Conservation (phyloP, 2,888 invertebrate species). For the Epinotia nisella region DNA sequence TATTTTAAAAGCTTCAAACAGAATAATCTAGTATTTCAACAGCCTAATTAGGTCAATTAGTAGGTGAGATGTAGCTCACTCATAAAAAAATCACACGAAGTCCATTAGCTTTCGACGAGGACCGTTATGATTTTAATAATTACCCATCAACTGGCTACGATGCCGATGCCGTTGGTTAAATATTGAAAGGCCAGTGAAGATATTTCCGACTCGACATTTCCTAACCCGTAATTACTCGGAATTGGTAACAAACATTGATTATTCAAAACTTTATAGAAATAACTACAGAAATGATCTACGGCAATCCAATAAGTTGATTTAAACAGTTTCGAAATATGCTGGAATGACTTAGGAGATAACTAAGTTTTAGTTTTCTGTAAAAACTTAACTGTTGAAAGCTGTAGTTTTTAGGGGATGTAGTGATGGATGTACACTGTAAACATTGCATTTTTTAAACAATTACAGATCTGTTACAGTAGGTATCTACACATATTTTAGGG, state of each 20-base stretch:
- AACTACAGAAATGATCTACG: slow-evolving; percentile 38
- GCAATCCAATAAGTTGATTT: slow-evolving; percentile 40
- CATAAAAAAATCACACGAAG: slow-evolving; percentile 46
- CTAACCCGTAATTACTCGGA: slow-evolving; percentile 41
- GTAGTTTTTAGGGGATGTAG: background rate
- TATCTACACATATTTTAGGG: too few relatives aligned
- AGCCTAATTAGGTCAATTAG: slow-evolving; percentile 42
- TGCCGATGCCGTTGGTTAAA: slow-evolving; percentile 45
- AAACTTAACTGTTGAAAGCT: background rate
- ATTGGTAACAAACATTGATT: slow-evolving; percentile 45
- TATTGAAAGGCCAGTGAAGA: slow-evolving; percentile 47
- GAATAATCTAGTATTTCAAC: slow-evolving; percentile 21
- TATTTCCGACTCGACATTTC: slow-evolving; percentile 44
- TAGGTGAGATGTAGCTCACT: slow-evolving; percentile 40
- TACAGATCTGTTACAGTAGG: too few relatives aligned
- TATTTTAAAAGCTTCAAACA: slow-evolving; percentile 11
- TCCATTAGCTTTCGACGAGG: slow-evolving; percentile 46
- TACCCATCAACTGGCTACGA: slow-evolving; percentile 46
- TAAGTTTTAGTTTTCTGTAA: background rate
- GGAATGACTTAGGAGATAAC: background rate
- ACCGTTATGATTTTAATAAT: slow-evolving; percentile 50
- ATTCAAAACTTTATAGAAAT: slow-evolving; percentile 44
- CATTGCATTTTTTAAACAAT: too few relatives aligned
- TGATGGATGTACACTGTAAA: too few relatives aligned
- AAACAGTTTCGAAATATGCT: slow-evolving; percentile 24